phyloP scores from a whole-genome alignment of 2,888 invertebrate species.

The Notodonta dromedarius region DNA sequence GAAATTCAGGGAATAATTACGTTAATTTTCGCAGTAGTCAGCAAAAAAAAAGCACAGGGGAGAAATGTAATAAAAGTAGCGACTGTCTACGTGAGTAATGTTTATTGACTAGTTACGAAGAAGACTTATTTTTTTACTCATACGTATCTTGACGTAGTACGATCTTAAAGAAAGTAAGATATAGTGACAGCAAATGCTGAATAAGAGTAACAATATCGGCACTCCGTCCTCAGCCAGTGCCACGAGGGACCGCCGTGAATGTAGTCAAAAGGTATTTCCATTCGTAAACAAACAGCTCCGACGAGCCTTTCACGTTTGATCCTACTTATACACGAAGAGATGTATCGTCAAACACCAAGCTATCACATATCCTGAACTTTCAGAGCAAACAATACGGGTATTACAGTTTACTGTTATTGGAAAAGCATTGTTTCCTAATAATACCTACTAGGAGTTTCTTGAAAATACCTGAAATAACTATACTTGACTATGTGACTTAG shows the following conservation, averaged over 20 bases:
- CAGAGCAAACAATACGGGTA: neutral
- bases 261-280: slow-evolving; percentile 1
- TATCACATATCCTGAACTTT: neutral
- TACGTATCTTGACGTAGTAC: too few relatives aligned
- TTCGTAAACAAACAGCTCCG: neutral
- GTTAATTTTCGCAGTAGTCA: too few relatives aligned
- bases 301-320: neutral
- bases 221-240: neutral
- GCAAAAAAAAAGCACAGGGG: too few relatives aligned
- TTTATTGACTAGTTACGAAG: too few relatives aligned
- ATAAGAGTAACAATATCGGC: neutral
- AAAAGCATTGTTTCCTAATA: neutral
- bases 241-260: neutral
- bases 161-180: neutral
- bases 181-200: neutral
- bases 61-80: too few relatives aligned
- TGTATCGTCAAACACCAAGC: slow-evolving; percentile 2
- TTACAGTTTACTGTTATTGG: neutral
- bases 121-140: too few relatives aligned
- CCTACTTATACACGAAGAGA: neutral
- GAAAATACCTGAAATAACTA: too few relatives aligned
- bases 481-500: too few relatives aligned
- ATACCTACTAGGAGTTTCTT: too few relatives aligned
- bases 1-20: too few relatives aligned
- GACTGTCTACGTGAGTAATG: too few relatives aligned